Conservation (phyloP, 1,140 invertebrate genomes). For the Marisa cornuarietis region DNA sequence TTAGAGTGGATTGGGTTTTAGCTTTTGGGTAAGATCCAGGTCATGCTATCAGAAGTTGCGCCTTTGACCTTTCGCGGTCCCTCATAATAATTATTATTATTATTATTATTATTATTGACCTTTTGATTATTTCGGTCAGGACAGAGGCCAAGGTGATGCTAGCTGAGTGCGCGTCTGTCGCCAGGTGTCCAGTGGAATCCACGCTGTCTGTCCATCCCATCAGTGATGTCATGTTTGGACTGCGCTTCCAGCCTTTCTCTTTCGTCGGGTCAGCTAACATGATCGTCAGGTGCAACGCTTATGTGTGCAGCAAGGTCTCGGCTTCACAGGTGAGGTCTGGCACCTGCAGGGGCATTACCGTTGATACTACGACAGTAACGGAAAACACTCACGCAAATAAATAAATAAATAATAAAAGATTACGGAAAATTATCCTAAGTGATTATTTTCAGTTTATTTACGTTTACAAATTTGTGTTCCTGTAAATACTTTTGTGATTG, state of each 20-base stretch:
- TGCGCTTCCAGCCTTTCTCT: constrained; percentile 16
- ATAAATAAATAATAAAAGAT: no score
- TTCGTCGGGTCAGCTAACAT: constrained; percentile 8
- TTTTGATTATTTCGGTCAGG: neutral
- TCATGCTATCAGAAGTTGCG: neutral
- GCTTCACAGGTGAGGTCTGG: neutral
- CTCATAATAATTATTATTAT: no score
- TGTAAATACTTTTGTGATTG: no score
- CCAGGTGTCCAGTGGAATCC: constrained; percentile 6
- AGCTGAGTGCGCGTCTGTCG: neutral
- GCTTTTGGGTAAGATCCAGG: neutral
- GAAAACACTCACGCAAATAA: no score
- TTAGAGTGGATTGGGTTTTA: neutral
- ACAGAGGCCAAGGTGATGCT: neutral
- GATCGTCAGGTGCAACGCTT: constrained; percentile 4
- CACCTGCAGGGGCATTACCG: no score
- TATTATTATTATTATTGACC: no score
- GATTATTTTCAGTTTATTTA: neutral
- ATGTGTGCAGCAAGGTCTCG: neutral
- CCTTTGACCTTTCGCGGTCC: neutral
- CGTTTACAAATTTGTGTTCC: no score
- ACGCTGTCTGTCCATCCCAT: constrained; percentile 5
- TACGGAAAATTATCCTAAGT: neutral
- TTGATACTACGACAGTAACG: no score
- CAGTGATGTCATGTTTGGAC: neutral